Evolutionary conservation across 2,888 invertebrate species (phyloP).

Genomic region (Macrostomum cliftonense): DNA sequence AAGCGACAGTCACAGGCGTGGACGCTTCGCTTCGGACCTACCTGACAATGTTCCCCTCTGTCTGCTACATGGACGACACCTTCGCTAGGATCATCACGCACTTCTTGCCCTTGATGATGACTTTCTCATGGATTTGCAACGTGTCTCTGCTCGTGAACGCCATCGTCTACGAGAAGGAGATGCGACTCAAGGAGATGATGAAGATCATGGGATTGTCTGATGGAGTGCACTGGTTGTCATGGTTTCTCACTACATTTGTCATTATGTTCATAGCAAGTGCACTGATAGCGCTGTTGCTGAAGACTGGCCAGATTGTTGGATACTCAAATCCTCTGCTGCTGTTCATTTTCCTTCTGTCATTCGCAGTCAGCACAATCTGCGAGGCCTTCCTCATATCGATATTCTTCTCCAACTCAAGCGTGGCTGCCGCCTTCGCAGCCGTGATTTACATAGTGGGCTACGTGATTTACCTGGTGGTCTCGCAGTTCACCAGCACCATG

Average conservation of each 20-base stretch:
- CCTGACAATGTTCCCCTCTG: no score
- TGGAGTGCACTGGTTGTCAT: slow-evolving; percentile 45
- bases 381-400: slow-evolving; percentile 42
- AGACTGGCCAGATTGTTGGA: slow-evolving; percentile 51
- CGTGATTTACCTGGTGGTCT: slow-evolving; percentile 32
- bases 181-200: slow-evolving; percentile 42
- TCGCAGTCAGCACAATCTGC: slow-evolving; percentile 41
- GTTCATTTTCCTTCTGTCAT: slow-evolving; percentile 48
- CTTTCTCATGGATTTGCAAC: slow-evolving; percentile 40
- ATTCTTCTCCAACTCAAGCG: slow-evolving; percentile 44
- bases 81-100: slow-evolving; percentile 1
- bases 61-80: not conserved
- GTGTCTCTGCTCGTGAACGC: slow-evolving; percentile 40
- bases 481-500: slow-evolving; percentile 27
- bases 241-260: slow-evolving; percentile 44
- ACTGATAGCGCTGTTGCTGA: slow-evolving; percentile 21
- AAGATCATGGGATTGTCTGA: slow-evolving; percentile 45
- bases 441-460: slow-evolving; percentile 37
- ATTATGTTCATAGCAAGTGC: slow-evolving; percentile 33
- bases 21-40: no score
- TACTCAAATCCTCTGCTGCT: slow-evolving; percentile 49
- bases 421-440: slow-evolving; percentile 42
- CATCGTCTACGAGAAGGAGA: slow-evolving; percentile 42
- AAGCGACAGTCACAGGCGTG: no score
- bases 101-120: slow-evolving; percentile 38